These are phyloP conservation scores for Engraulis encrasicolus DNA, from an alignment of 2,113 vertebrate genomes.

Conservation along the genomic window DNA sequence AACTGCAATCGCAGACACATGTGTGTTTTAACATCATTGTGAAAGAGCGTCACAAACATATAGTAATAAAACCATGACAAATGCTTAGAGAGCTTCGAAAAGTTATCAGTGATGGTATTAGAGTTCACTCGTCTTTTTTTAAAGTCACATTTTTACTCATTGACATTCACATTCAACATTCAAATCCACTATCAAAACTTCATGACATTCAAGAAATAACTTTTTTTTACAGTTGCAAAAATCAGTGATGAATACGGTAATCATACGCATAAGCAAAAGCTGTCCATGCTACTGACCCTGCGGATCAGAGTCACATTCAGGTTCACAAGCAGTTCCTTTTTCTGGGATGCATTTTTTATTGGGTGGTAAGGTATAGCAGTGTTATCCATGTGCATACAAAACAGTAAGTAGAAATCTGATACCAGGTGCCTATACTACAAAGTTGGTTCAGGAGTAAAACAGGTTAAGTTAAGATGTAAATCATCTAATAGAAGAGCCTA, in stretches of 20 bases:
- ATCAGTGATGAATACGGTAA: not conserved
- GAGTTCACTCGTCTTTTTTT: not conserved
- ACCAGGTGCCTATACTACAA: no score
- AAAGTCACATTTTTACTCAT: not conserved
- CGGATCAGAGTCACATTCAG: not conserved
- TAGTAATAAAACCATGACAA: not conserved
- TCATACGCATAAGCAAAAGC: not conserved
- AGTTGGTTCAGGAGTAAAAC: no score
- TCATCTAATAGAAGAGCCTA: no score
- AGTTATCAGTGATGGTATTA: not conserved
- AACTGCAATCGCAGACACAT: constrained; percentile 60
- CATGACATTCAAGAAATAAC: not conserved
- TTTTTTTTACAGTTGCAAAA: not conserved
- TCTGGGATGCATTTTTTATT: not conserved
- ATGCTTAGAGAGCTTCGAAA: not conserved
- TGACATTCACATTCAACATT: not conserved
- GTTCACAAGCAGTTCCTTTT: not conserved
- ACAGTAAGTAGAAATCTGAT: not conserved
- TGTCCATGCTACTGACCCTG: not conserved
- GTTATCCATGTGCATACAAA: not conserved
- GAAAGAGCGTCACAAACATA: not conserved
- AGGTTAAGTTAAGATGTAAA: no score
- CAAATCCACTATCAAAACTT: not conserved
- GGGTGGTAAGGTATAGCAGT: not conserved
- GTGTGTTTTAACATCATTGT: not conserved